A percentile compares a stretch with the other conserved stretches of the same genome.
Evolutionary conservation across 1,140 invertebrate species (phyloP).

Genomic region (Coenobita brevimanus): DNA sequence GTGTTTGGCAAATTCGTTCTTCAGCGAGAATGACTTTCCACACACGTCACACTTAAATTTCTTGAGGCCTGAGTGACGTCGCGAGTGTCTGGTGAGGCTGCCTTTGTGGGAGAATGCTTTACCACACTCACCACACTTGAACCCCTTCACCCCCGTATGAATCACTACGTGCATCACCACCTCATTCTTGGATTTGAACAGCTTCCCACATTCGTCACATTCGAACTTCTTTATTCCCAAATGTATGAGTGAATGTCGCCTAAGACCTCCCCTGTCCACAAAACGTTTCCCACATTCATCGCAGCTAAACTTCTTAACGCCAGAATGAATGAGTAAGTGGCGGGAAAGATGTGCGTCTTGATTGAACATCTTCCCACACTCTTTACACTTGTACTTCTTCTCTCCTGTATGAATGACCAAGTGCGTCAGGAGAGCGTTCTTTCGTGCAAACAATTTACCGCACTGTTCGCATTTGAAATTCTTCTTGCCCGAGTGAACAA

Average conservation of each 20-base stretch:
- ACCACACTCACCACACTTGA: too few species aligned
- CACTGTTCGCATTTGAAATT: too few species aligned
- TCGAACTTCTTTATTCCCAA: neutral
- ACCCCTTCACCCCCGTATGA: neutral
- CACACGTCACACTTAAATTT: too few species aligned
- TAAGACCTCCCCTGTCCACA: neutral
- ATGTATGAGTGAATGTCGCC: neutral
- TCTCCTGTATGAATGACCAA: too few species aligned
- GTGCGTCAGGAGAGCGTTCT: neutral
- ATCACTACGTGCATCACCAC: neutral
- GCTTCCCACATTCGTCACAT: neutral
- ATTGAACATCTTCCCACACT: neutral
- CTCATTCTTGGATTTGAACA: neutral
- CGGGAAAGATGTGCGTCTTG: neutral
- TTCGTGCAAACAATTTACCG: neutral
- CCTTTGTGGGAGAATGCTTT: too few species aligned
- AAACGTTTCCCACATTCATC: neutral
- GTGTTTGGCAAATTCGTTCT: too few species aligned
- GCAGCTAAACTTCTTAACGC: neutral
- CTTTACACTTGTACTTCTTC: neutral
- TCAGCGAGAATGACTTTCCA: too few species aligned
- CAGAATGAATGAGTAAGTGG: neutral
- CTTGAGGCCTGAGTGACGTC: too few species aligned
- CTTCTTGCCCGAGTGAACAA: neutral
- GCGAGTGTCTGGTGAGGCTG: too few species aligned